Conservation (phyloP, 1,140 invertebrate species). For the Drosophila bocki region DNA sequence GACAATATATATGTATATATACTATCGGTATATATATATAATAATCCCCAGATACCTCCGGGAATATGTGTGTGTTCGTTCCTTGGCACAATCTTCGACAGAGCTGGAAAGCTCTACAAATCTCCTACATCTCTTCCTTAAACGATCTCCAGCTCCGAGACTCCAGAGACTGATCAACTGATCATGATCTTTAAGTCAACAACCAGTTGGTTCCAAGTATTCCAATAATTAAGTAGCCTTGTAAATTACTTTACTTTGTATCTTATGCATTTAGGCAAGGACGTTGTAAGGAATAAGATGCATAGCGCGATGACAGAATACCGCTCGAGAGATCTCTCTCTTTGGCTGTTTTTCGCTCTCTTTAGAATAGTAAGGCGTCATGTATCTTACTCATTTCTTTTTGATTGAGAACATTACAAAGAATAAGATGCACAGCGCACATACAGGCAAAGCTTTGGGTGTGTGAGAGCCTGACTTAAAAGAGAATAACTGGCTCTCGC, state of each 20-base stretch:
- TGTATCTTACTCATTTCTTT: too few species aligned
- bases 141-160: constrained; percentile 4
- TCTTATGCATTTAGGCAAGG: constrained; percentile 9
- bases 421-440: too few species aligned
- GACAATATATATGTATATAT: constrained; percentile 32
- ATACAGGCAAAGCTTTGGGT: too few species aligned
- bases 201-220: constrained; percentile 25
- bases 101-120: constrained; percentile 1
- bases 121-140: neutral
- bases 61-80: neutral
- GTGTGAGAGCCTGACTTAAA: too few species aligned
- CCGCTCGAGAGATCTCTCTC: too few species aligned
- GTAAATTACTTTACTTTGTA: constrained; percentile 16
- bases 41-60: neutral
- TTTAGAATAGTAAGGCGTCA: too few species aligned
- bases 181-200: constrained; percentile 15
- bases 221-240: constrained; percentile 26
- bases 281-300: neutral
- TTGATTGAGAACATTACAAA: too few species aligned
- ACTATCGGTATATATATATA: constrained; percentile 2
- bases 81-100: constrained; percentile 28
- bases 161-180: constrained; percentile 10
- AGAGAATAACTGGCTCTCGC: too few species aligned
- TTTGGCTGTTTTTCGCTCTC: too few species aligned
- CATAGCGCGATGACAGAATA: neutral